These are phyloP conservation scores for Linyphia triangularis DNA, from an alignment of 2,888 invertebrate species.

Conservation along the genomic window DNA sequence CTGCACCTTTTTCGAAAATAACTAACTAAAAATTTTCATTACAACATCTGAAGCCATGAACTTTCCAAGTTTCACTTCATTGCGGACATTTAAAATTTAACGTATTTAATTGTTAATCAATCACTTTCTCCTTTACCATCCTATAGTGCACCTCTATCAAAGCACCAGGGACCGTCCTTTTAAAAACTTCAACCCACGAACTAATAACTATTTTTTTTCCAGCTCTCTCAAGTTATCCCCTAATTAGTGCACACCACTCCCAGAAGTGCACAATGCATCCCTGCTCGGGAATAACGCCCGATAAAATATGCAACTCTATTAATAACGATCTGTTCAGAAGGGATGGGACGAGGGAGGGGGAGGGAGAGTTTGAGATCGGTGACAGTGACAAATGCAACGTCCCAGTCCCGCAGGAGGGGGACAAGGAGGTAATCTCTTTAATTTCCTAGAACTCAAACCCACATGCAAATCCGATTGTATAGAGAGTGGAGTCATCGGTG, in stretches of 20 bases:
- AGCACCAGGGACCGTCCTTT: neutral
- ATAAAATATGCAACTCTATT: conserved; percentile 73
- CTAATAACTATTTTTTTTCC: neutral
- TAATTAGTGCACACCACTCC: conserved; percentile 53
- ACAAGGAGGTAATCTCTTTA: conserved; percentile 65
- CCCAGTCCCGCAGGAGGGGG: conserved; percentile 56
- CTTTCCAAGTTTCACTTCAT: too few species aligned
- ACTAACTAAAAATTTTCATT: too few species aligned
- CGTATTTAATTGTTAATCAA: neutral
- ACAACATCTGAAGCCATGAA: too few species aligned
- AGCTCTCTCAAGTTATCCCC: conserved; percentile 55
- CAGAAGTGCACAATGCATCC: neutral
- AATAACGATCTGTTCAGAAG: conserved; percentile 63
- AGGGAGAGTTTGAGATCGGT: conserved; percentile 15
- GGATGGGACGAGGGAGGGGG: neutral
- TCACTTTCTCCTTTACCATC: neutral
- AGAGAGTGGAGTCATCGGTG: neutral
- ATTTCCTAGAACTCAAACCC: conserved; percentile 62
- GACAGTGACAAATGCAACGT: conserved; percentile 70
- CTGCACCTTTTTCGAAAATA: too few species aligned
- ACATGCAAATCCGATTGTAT: conserved; percentile 68
- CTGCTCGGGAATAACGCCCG: conserved; percentile 28
- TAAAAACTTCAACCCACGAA: neutral
- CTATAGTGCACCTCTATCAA: neutral
- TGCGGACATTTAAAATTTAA: neutral